Evolutionary conservation across 2,113 vertebrate species (phyloP), one percentile per base, ranked within the genome.

Genomic region (Podiceps cristatus): DNA sequence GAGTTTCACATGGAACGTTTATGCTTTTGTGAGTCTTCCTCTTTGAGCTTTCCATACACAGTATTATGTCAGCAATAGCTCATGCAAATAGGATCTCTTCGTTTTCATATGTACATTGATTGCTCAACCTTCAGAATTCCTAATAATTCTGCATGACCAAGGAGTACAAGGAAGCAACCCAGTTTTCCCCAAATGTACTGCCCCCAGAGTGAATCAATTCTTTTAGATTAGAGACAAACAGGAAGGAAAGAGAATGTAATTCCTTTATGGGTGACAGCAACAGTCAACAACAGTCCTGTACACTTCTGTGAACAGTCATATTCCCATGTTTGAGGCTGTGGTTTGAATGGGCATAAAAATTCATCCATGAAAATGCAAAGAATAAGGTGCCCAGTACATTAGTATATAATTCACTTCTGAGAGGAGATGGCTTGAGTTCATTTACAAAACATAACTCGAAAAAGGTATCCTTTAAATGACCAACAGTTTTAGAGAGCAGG

Each of bases 1-100:
- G 91, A 82, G 68, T 95, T 96, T 94, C 62, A 69, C 86, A 85
- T 11, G 18, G 90, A 96, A 69, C 77, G 35, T 81, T 95, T 76
- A 42, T 35, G 81, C 49, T 63, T 90, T 91, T 94, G 53, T 91
- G 80, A 94, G 81, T 75, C 77, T 82, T 95, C 37, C 58, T 96
- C 62, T 79, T 79, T 1, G 37, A 83, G 63, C 62, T 77, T 85
- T 77, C 74, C 50, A 8, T 33, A 9, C 40, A 11, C 47, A 18
- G 81, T 42, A 50, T 88, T 90, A 31, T 86, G 78, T 88, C 62
- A 86, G 71, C 0, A 0, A 59, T 73, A 76, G 58, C 71, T 91
- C 69, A 58, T 83, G 72, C 79, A 88, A 74, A 80, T 88, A 31
- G 47, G 6, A 20, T 63, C 28, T 73, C 88, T 94, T 89, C 13